These are phyloP conservation scores for Phymorhynchus buccinoides DNA, from an alignment of 1,140 invertebrate genomes.

Conservation along the genomic window DNA sequence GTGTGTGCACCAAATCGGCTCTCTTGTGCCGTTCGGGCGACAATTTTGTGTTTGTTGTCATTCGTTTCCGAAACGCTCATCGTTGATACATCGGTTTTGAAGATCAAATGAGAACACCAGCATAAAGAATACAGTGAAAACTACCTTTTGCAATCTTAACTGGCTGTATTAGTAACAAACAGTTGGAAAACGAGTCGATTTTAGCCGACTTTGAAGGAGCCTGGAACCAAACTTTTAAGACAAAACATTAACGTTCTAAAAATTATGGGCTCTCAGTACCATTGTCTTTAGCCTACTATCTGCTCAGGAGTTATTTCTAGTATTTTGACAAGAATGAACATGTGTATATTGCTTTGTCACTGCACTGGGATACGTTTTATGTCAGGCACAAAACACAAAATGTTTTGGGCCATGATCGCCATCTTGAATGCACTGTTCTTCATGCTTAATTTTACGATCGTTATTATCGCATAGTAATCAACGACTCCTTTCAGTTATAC, in stretches of 20 bases:
- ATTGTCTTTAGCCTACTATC: background rate
- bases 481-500: too few relatives aligned
- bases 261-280: background rate
- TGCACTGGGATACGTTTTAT: background rate
- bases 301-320: background rate
- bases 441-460: too few relatives aligned
- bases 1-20: background rate
- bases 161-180: background rate
- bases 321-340: background rate
- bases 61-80: background rate
- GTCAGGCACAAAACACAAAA: background rate
- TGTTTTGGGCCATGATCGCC: background rate
- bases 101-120: background rate
- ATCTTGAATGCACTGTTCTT: background rate
- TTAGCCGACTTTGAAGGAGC: background rate
- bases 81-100: background rate
- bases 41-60: constrained; percentile 28
- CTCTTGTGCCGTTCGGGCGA: background rate
- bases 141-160: background rate
- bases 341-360: background rate
- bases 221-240: background rate
- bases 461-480: too few relatives aligned
- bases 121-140: background rate
- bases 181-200: background rate
- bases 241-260: background rate